phyloP scores from a whole-genome alignment of 2,888 invertebrate species.

The Microchrysa polita region DNA sequence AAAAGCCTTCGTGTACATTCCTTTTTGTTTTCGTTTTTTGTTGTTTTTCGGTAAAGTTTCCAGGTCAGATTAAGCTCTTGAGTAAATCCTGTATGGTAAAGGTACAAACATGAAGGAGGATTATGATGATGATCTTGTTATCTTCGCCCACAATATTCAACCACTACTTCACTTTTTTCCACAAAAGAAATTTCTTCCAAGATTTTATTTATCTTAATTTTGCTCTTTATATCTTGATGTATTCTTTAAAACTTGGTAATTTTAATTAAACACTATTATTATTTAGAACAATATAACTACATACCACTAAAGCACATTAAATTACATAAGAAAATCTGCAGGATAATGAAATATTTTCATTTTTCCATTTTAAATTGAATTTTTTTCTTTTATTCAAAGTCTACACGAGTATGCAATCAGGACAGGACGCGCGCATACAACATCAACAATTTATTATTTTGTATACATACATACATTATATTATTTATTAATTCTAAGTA shows the following conservation, averaged over 20 bases:
- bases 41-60: no score
- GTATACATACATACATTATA: no score
- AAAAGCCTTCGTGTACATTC: conserved; percentile 34
- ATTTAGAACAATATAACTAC: not conserved
- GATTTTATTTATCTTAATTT: not conserved
- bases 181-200: not conserved
- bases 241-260: not conserved
- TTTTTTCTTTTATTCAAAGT: no score
- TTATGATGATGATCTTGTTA: not conserved
- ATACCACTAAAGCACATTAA: not conserved
- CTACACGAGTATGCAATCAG: no score
- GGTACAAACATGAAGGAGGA: no score
- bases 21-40: no score
- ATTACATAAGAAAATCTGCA: no score
- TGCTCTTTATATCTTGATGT: not conserved
- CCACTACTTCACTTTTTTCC: not conserved
- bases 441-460: no score
- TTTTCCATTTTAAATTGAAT: no score
- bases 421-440: no score
- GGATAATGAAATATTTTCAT: no score
- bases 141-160: not conserved
- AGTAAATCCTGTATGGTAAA: conserved; percentile 8
- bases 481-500: no score
- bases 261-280: not conserved
- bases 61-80: not conserved